Percentiles rank a stretch among this genome's conserved stretches.
Evolutionary conservation across 2,113 vertebrate genomes (phyloP).

Genomic region (Alethe castanea): DNA sequence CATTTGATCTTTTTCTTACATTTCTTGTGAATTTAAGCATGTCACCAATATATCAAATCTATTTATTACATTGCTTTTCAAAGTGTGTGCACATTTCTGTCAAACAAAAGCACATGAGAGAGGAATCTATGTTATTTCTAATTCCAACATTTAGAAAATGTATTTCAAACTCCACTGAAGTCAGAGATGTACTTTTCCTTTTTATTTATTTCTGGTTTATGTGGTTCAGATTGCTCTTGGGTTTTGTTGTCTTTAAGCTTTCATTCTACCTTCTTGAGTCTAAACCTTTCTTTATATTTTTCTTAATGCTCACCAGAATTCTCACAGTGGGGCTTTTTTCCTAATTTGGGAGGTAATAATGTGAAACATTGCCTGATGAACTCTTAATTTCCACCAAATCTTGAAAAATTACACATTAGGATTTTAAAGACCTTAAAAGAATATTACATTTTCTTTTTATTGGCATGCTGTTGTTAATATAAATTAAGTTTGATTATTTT

Average conservation of each 20-base stretch:
- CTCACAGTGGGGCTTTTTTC: neutral
- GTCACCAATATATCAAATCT: neutral
- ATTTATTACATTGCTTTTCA: neutral
- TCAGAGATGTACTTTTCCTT: neutral
- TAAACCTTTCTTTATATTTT: neutral
- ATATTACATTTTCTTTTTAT: neutral
- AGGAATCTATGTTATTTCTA: neutral
- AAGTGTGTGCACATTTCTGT: neutral
- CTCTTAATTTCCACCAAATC: neutral
- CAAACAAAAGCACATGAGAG: neutral
- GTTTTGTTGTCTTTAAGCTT: neutral
- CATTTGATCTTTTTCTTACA: neutral
- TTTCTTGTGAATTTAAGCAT: neutral
- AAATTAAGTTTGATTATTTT: neutral
- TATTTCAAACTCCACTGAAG: neutral
- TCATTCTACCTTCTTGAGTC: neutral
- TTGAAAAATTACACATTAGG: neutral
- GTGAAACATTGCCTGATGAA: neutral
- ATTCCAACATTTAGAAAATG: neutral
- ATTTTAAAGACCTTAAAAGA: neutral
- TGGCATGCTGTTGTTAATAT: neutral
- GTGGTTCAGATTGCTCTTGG: neutral
- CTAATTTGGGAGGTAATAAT: neutral
- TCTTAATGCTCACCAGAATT: neutral
- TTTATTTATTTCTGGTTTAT: neutral